phyloP scores from a whole-genome alignment of 2,113 vertebrate species.

The human region GRCh38 chr17:8828001-8828500 shows the following conservation, averaged over 20 bases:
- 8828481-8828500: background rate
- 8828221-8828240: background rate
- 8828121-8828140: constrained; percentile 93
- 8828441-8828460: background rate
- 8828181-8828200: constrained; percentile 90
- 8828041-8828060: background rate
- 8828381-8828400: too few relatives aligned
- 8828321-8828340: background rate
- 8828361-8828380: rapidly evolving
- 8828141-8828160: constrained; percentile 90
- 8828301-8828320: constrained; percentile 4
- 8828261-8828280: background rate
- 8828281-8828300: background rate
- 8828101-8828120: background rate
- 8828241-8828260: background rate
- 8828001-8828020: background rate
- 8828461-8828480: background rate
- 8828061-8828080: background rate
- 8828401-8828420: rapidly evolving
- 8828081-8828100: background rate
- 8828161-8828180: constrained; percentile 90
- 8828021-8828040: background rate
- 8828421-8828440: rapidly evolving
- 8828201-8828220: background rate
- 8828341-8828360: too few relatives aligned